Conservation (phyloP, 2,113 vertebrate species). For the Xenopus borealis region DNA sequence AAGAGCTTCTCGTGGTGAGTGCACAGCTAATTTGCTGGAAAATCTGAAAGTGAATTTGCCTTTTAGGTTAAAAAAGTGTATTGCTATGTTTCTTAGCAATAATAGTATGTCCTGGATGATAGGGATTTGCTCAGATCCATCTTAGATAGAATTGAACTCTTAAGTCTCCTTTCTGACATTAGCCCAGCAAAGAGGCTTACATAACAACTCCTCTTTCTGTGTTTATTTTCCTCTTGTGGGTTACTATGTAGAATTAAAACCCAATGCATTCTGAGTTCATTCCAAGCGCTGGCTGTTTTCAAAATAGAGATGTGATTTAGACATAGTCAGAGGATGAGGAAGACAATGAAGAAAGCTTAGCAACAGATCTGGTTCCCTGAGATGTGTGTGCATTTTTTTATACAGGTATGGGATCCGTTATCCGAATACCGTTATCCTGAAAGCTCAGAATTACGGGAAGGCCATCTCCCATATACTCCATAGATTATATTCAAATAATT, state of each 20-base stretch:
- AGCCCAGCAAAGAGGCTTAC: slow-evolving; percentile 41
- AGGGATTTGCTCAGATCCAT: slow-evolving; percentile 39
- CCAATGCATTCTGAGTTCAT: slow-evolving; percentile 8
- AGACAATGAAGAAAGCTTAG: too few relatives aligned
- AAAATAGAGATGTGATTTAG: not conserved
- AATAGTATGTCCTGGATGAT: slow-evolving; percentile 38
- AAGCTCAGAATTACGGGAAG: too few relatives aligned
- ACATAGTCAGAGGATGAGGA: too few relatives aligned
- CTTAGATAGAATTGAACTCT: slow-evolving; percentile 45
- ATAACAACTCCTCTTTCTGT: slow-evolving; percentile 13
- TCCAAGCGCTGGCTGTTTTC: not conserved
- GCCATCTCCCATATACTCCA: too few relatives aligned
- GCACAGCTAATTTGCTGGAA: slow-evolving; percentile 5
- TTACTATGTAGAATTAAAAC: slow-evolving; percentile 16
- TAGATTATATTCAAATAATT: too few relatives aligned
- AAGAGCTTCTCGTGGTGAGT: not conserved
- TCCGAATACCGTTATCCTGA: too few relatives aligned
- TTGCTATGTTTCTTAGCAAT: slow-evolving; percentile 19
- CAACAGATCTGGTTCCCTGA: too few relatives aligned
- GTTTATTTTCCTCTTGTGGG: not conserved
- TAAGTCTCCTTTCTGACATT: slow-evolving; percentile 44
- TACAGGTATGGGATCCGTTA: too few relatives aligned
- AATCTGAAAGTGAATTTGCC: not conserved
- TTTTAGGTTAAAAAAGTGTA: slow-evolving; percentile 20
- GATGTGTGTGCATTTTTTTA: too few relatives aligned